Evolutionary conservation across 2,888 invertebrate species (phyloP), one percentile per base, ranked within the genome.

Genomic region (Morpho achilles): DNA sequence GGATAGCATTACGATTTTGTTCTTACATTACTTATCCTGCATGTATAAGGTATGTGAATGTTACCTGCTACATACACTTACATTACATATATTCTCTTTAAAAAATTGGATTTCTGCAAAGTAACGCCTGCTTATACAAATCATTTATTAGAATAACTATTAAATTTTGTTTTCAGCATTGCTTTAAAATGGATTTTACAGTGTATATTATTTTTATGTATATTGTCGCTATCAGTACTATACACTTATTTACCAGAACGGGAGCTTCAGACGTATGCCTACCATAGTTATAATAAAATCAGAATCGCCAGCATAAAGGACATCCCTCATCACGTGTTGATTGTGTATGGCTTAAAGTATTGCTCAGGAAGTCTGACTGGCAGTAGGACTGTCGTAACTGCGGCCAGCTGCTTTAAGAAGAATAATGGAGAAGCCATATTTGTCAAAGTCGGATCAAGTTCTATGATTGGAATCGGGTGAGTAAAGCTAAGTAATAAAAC

Each of bases 301-400:
- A 51, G 58, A 8, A 50, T 65, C 7, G 51, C 61, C 66, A 1
- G 59, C 0, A 64, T 74, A 7, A 46, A 39, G n/a, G 70, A 74
- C 0, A 52, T 76, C 0, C 87, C 85, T 0, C 74, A 79, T 59
- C 85, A 87, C 51, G 79, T 76, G 5, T 69, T 87, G 8, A 73
- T 88, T 8, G 80, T 79, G 9, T 83, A 82, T 55, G 70, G 66
- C 7, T 71, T 61, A 7, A 62, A 73, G 45, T 88, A 76, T 67
- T 89, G 89, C 61, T 87, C 89, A 1, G 89, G 87, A 0, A 69
- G 72, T 41, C 63, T 89, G 45, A 67, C 87, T 44, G 65, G 72
- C 39, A 87, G 86, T 61, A 75, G 69, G 53, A 72, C 79, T 4
- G 81, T 82, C 0, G 53, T 85, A 2, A 85, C 86, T 0, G 74